Conservation (phyloP, 64 coral and sea anemone species). For the Hydrozoanthus tunicans region DNA sequence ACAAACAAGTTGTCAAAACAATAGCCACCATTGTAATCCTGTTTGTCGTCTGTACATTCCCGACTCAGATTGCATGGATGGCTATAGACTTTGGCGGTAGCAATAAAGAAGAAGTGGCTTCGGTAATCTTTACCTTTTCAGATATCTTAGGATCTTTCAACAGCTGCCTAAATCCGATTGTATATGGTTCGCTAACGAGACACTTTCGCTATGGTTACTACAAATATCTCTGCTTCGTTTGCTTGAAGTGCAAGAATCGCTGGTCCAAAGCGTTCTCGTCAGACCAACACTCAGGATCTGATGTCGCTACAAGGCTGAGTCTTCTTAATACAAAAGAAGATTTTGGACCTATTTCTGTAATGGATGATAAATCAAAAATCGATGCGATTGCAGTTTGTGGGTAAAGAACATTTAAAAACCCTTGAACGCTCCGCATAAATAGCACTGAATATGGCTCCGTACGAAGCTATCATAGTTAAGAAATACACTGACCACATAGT, state of each 20-base stretch:
- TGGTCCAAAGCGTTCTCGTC: background rate
- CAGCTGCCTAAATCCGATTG: constrained; percentile 48
- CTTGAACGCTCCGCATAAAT: too few species aligned
- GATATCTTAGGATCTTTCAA: constrained; percentile 25
- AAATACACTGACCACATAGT: too few species aligned
- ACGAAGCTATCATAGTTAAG: too few species aligned
- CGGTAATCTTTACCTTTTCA: constrained; percentile 23
- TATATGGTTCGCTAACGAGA: constrained; percentile 32
- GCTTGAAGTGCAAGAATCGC: background rate
- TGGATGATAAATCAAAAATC: background rate
- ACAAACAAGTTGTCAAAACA: constrained; percentile 44
- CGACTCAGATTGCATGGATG: constrained; percentile 52
- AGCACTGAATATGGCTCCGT: too few species aligned
- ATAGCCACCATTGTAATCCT: constrained; percentile 53
- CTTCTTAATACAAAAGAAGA: background rate
- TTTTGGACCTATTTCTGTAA: background rate
- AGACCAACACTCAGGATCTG: background rate
- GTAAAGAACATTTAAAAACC: background rate
- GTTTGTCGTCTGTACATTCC: constrained; percentile 61
- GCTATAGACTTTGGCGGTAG: constrained; percentile 11
- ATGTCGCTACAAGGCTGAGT: background rate
- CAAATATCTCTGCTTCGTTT: constrained; percentile 43
- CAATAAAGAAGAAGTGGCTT: constrained; percentile 14
- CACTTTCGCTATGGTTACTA: constrained; percentile 22
- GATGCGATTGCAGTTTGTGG: background rate